A percentile compares a stretch with the other conserved stretches of the same genome.
phyloP scores from a whole-genome alignment of 2,113 vertebrate genomes.

The Meleagris gallopavo region DNA sequence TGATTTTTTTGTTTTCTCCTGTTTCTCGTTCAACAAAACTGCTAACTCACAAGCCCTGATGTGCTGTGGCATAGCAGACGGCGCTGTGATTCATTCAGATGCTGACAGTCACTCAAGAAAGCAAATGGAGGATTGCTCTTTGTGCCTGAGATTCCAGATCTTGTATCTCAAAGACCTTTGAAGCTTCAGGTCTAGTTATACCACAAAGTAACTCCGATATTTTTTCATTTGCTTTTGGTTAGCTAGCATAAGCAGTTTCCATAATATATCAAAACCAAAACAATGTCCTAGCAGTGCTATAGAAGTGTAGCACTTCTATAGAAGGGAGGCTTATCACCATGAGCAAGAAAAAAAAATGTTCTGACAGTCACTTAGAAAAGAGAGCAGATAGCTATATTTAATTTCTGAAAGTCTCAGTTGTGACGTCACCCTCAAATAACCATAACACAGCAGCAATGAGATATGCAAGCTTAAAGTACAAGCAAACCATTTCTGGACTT shows the following conservation, averaged over 20 bases:
- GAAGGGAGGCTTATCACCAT: not conserved
- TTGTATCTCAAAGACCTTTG: not conserved
- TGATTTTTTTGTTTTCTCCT: not conserved
- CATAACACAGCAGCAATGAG: not conserved
- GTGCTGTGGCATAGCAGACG: not conserved
- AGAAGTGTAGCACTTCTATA: not conserved
- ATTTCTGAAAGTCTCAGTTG: not conserved
- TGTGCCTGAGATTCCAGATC: not conserved
- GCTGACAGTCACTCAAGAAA: not conserved
- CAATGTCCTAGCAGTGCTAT: not conserved
- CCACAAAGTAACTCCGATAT: not conserved
- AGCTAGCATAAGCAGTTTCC: not conserved
- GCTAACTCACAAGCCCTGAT: fast-evolving
- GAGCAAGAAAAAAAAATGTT: not conserved
- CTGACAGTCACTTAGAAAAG: not conserved
- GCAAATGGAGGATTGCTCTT: not conserved
- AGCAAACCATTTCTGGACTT: not conserved
- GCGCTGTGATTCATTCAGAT: not conserved
- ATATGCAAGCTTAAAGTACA: not conserved
- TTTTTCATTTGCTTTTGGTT: not conserved
- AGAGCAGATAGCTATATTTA: not conserved
- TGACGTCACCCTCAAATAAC: not conserved
- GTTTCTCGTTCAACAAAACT: not conserved
- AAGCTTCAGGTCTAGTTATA: not conserved
- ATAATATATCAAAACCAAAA: not conserved